These are phyloP conservation scores for Nomia melanderi DNA, from an alignment of 1,140 invertebrate genomes.

Conservation along the genomic window DNA sequence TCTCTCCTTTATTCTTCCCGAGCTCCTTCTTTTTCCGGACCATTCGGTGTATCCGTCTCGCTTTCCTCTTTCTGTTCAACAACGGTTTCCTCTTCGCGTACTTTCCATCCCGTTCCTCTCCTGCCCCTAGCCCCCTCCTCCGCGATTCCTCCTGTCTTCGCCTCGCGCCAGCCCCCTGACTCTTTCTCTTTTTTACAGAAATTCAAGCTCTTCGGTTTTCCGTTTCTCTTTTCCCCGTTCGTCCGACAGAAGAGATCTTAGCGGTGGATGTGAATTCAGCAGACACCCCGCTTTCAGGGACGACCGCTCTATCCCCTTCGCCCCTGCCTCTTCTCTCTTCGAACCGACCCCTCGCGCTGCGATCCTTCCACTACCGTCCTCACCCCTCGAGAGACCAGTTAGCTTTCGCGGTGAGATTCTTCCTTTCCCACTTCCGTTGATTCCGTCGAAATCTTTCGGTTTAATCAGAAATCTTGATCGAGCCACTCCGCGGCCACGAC, in stretches of 20 bases:
- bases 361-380: too few species aligned
- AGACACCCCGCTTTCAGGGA: neutral
- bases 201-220: constrained; percentile 13
- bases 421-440: neutral
- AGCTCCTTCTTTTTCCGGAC: neutral
- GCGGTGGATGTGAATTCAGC: constrained; percentile 23
- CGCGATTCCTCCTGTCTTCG: too few species aligned
- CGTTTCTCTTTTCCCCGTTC: constrained; percentile 14
- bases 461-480: constrained; percentile 27
- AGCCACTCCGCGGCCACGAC: neutral
- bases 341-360: neutral
- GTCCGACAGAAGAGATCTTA: neutral
- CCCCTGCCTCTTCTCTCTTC: too few species aligned
- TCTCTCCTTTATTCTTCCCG: constrained; percentile 25
- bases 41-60: constrained; percentile 16
- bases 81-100: constrained; percentile 17
- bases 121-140: neutral
- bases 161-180: neutral
- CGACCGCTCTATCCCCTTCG: neutral
- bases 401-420: constrained; percentile 10
- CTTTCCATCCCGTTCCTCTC: neutral
- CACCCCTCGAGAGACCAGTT: constrained; percentile 6
- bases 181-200: constrained; percentile 20
- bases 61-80: constrained; percentile 28
- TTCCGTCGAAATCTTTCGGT: constrained; percentile 22